Base-by-base conservation (phyloP, 1,140 invertebrate species). In the Gonatopus flavifemur region DNA sequence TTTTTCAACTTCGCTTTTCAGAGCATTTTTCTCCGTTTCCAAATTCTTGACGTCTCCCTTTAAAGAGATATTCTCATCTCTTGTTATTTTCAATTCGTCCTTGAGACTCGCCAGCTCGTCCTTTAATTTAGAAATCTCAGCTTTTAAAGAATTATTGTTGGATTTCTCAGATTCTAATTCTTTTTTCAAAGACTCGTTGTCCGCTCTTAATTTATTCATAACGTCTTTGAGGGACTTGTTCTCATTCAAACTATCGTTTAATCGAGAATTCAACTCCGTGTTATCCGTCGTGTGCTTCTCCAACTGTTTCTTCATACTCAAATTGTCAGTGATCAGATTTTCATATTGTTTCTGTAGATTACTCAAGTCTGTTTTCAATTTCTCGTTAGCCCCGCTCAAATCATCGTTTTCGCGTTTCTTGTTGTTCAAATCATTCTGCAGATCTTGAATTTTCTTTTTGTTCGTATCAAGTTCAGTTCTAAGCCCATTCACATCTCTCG, bases 31-130 rank as follows among this genome's bases (percentile, higher is more conserved):
- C 1, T 37, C 24, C 3, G 7, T 41, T 19, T 15, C 35, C 15
- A 49, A 15, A 40, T 22, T 28, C 3, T 41, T 25, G 8, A 28
- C 40, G 10, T 55, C 55, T 2, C 12, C 12, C 20, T 42, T 25
- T 4, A 43, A 12, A 16, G 15, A 19, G n/a, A 32, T 6, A 24
- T 24, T 52, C 31, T 49, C 48, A 9, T 20, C 19, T 15, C 33
- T 39, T 2, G 59, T 24, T 0, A 39, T 13, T 13, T 16, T 8
- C n/a, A 35, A 51, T 1, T 54, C 43, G 7, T 15, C 18, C 13
- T 24, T 53, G 12, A 64, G 36, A 7, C 30, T 59, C 13, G 55
- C 45, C 45, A 59, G 35, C 10, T 62, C 46, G 10, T 16, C 13
- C 15, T 38, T 20, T 8, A 59, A 37, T 13, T 30, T 61, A 18